Conservation (phyloP, 2,113 vertebrate species). For the Corythoichthys intestinalis region DNA sequence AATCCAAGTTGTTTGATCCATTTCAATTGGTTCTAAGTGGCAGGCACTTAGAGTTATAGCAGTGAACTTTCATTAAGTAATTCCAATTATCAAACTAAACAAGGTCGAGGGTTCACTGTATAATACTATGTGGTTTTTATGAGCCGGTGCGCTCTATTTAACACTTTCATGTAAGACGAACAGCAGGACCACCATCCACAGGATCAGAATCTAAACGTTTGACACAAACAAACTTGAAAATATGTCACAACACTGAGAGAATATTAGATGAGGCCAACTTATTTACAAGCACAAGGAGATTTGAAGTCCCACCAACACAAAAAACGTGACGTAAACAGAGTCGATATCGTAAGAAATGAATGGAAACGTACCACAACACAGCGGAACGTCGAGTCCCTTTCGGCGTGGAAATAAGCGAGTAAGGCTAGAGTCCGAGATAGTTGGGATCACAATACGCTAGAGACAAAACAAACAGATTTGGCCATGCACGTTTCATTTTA, state of each 20-base stretch:
- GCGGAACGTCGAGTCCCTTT: not conserved
- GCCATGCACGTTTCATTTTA: constrained; percentile 61
- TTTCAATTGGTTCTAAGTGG: too few species aligned
- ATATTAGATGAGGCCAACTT: constrained; percentile 37
- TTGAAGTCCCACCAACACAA: not conserved
- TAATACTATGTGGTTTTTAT: constrained; percentile 35
- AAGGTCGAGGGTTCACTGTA: not conserved
- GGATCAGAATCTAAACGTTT: constrained; percentile 22
- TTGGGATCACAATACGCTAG: constrained; percentile 39
- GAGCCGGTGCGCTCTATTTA: constrained; percentile 34
- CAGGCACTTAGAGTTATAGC: too few species aligned
- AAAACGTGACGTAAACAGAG: not conserved
- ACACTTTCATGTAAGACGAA: constrained; percentile 35
- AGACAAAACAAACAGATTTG: constrained; percentile 48
- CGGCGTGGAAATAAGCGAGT: constrained; percentile 29
- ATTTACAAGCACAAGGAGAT: constrained; percentile 40
- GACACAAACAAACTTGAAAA: constrained; percentile 42
- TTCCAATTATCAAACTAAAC: not conserved
- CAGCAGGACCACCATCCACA: constrained; percentile 30
- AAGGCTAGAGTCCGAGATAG: constrained; percentile 44
- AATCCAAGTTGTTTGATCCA: too few species aligned
- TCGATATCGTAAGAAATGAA: constrained; percentile 17
- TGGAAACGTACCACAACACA: constrained; percentile 22
- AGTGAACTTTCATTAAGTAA: too few species aligned
- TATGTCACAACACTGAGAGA: constrained; percentile 34